These are phyloP conservation scores for Porites divaricata DNA, from an alignment of 92 coral and sea anemone species.

Conservation along the genomic window DNA sequence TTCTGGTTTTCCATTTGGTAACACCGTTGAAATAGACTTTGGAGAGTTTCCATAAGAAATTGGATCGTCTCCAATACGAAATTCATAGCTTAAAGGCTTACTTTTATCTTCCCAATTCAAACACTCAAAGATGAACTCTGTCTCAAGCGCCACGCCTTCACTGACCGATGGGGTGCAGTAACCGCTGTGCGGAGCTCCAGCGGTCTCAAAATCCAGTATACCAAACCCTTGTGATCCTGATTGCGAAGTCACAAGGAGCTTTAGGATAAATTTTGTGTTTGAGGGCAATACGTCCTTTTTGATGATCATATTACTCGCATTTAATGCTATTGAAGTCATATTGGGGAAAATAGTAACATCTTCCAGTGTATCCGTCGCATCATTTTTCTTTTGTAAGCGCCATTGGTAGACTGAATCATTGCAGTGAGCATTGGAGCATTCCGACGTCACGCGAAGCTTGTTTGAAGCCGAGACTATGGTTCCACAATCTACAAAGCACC, in stretches of 20 bases:
- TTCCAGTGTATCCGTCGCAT: background rate
- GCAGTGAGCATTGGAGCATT: slow-evolving; percentile 21
- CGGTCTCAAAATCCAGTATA: slow-evolving; percentile 14
- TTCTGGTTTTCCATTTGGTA: slow-evolving; percentile 17
- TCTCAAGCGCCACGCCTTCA: slow-evolving; percentile 36
- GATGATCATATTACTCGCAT: slow-evolving; percentile 16
- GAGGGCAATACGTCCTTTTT: slow-evolving; percentile 5
- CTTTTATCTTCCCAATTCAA: slow-evolving; percentile 21
- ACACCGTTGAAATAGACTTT: slow-evolving; percentile 15
- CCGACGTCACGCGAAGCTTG: slow-evolving; percentile 43
- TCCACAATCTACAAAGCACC: slow-evolving; percentile 39
- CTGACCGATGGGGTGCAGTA: background rate
- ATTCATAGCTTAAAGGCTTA: slow-evolving; percentile 16
- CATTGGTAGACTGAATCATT: slow-evolving; percentile 23
- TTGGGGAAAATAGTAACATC: slow-evolving; percentile 8
- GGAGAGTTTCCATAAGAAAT: slow-evolving; percentile 36
- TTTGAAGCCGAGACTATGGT: slow-evolving; percentile 31
- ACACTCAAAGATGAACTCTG: slow-evolving; percentile 34
- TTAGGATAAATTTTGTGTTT: slow-evolving; percentile 7
- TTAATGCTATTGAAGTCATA: slow-evolving; percentile 24
- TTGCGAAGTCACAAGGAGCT: slow-evolving; percentile 1
- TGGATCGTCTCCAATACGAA: slow-evolving; percentile 4
- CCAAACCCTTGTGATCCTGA: slow-evolving; percentile 25
- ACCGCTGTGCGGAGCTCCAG: slow-evolving; percentile 35
- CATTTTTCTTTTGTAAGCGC: background rate